A percentile compares a stretch with the other conserved stretches of the same genome.
Evolutionary conservation across 2,888 invertebrate genomes (phyloP).

Genomic region (Ormyrus thymus): DNA sequence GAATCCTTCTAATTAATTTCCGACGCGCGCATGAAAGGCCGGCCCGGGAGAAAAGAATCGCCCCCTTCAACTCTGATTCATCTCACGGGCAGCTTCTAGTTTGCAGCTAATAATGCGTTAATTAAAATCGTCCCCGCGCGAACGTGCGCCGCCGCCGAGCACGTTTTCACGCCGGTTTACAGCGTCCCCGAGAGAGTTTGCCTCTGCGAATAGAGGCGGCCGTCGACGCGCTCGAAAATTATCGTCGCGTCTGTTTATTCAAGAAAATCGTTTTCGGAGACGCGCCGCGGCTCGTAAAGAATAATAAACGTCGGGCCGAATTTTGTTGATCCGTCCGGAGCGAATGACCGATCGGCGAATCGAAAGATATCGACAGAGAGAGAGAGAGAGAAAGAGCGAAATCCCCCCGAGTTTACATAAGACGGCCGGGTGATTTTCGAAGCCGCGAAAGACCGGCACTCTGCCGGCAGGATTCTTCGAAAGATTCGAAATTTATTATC

Average conservation of each 20-base stretch:
- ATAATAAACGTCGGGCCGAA: too few relatives aligned
- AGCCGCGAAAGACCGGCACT: not conserved
- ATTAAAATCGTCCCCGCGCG: constrained; percentile 23
- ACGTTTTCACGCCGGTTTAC: too few relatives aligned
- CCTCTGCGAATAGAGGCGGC: too few relatives aligned
- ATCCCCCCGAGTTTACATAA: constrained; percentile 38
- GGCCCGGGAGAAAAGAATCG: constrained; percentile 25
- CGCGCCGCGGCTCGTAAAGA: too few relatives aligned
- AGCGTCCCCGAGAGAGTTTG: too few relatives aligned
- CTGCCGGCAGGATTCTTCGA: constrained; percentile 24
- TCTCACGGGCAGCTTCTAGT: constrained; percentile 27
- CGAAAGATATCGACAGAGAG: not conserved
- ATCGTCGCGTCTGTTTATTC: too few relatives aligned
- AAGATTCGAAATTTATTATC: constrained; percentile 53
- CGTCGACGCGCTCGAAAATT: too few relatives aligned
- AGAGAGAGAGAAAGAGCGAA: constrained; percentile 4
- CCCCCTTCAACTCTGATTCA: constrained; percentile 48
- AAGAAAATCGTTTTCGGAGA: too few relatives aligned
- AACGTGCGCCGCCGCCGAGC: too few relatives aligned
- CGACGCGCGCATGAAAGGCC: constrained; percentile 45
- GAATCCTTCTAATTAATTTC: constrained; percentile 57
- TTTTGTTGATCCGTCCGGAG: too few relatives aligned
- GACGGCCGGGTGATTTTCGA: not conserved
- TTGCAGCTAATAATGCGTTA: constrained; percentile 45
- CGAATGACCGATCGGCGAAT: too few relatives aligned